These are phyloP conservation scores for Toxostoma redivivum DNA, from an alignment of 2,113 vertebrate genomes.

Conservation along the genomic window DNA sequence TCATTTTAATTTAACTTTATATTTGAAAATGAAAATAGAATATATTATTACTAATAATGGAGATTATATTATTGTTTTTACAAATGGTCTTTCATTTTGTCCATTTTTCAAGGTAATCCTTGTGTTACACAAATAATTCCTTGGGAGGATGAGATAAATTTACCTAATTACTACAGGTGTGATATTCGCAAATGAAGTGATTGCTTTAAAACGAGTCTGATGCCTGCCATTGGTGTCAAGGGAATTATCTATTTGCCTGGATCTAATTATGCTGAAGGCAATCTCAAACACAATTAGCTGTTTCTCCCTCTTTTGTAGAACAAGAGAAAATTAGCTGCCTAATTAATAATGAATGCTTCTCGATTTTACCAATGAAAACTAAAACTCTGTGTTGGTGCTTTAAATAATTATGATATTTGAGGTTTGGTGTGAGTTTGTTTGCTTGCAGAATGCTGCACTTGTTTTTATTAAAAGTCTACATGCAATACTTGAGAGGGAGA, in stretches of 20 bases:
- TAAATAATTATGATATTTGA: background rate
- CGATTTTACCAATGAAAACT: conserved; percentile 1
- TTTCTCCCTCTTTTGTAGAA: background rate
- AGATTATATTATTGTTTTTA: background rate
- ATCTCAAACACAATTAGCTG: conserved; percentile 17
- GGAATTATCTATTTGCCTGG: conserved; percentile 38
- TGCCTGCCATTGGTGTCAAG: background rate
- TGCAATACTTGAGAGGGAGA: background rate
- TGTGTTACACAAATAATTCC: background rate
- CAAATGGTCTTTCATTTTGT: background rate
- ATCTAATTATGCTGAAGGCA: conserved; percentile 40
- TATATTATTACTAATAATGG: background rate
- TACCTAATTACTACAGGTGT: conserved; percentile 24
- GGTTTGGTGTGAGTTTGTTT: background rate
- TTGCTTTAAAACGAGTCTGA: background rate
- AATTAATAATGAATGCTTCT: background rate
- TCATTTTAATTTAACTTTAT: background rate
- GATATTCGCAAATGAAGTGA: background rate
- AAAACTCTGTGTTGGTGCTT: background rate
- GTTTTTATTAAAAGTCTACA: background rate
- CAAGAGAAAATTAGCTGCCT: conserved; percentile 29
- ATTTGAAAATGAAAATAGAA: background rate
- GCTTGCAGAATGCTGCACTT: background rate
- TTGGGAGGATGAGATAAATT: background rate
- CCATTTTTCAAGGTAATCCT: background rate